Base-by-base conservation (phyloP, 2,113 vertebrate species). In the Crotalus helleri region DNA sequence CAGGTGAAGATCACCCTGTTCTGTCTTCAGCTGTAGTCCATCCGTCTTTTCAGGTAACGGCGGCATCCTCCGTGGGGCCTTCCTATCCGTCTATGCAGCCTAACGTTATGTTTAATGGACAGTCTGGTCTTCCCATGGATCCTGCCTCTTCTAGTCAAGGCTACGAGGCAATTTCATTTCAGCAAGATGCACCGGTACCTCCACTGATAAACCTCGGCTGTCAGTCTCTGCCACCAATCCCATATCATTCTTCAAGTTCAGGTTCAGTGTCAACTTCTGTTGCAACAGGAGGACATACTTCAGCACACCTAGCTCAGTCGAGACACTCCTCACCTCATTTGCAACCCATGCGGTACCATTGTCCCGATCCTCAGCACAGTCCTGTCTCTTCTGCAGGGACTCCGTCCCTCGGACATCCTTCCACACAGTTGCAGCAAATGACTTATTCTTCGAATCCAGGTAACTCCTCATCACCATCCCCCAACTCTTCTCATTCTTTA, bases 41-140 rank as follows among this genome's bases (percentile, higher is more conserved):
- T 90, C 97, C 97, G 95, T 97, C 98, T 96, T 99, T 98, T 98
- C 98, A 99, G 94, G 97, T 98, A 81, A 97, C 98, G 96, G 96
- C 98, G 93, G 95, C 97, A 94, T 97, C 98, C 94, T 95, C 97
- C 15, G 95, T 97, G 95, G 98, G 97, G 95, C 98, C 98, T 95
- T 97, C 99, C 94, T 99, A 99, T 97, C 98, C 98, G 96, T 97
- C 98, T 97, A 98, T 99, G 97, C 99, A 99, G 97, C 98, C 98
- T 95, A 97, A 96, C 26, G 94, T 98, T 91, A 91, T 98, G 85
- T 99, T 98, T 96, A 99, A 98, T 4, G 98, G 99, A 97, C 99
- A 99, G 97, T 95, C 98, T 90, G 98, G 98, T 98, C 98, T 99
- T 98, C 97, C 98, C 87, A 92, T 98, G 96, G 98, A 98, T 96